phyloP scores from a whole-genome alignment of 2,888 invertebrate genomes.

The Acheta domesticus region DNA sequence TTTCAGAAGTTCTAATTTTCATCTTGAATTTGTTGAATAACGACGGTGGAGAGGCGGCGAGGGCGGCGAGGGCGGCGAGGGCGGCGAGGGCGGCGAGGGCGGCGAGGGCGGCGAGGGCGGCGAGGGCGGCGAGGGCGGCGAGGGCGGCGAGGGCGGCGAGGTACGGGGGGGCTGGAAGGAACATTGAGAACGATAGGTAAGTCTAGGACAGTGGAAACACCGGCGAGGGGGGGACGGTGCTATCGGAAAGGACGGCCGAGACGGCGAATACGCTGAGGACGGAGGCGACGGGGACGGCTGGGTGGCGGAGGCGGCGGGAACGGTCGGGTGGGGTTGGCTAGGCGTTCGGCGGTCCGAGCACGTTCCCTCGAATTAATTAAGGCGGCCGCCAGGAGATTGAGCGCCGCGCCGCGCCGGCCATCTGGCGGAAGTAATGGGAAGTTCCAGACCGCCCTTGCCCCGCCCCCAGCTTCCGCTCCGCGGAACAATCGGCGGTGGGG shows the following conservation, averaged over 20 bases:
- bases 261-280: background rate
- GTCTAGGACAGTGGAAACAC: background rate
- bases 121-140: too few relatives aligned
- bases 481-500: background rate
- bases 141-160: too few relatives aligned
- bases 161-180: too few relatives aligned
- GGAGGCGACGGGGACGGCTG: background rate
- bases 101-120: too few relatives aligned
- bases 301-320: background rate
- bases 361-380: slow-evolving; percentile 18
- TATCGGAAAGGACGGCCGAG: background rate
- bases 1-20: too few relatives aligned
- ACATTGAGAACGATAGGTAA: background rate
- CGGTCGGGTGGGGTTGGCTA: background rate
- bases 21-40: too few relatives aligned
- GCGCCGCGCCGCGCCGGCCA: slow-evolving; percentile 7
- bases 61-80: too few relatives aligned
- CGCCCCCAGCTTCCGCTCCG: background rate
- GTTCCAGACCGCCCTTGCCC: background rate
- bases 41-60: too few relatives aligned
- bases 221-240: background rate
- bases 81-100: too few relatives aligned
- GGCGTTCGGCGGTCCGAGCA: background rate
- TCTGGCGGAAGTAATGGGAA: slow-evolving; percentile 9
- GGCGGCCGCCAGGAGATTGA: background rate